Base-by-base conservation (phyloP, 2,888 invertebrate species). In the Microctonus brassicae region DNA sequence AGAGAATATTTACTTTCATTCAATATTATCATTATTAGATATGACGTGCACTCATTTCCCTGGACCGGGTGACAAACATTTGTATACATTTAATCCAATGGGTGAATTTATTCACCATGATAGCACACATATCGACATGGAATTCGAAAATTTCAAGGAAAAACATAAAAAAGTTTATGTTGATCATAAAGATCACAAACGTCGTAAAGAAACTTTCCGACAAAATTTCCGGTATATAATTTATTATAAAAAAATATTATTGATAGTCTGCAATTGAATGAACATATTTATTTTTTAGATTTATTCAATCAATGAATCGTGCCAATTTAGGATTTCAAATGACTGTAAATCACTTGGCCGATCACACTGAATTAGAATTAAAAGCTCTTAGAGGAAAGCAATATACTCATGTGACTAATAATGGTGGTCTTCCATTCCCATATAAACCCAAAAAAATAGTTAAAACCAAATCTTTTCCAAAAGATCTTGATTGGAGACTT, bases 61-160 rank as follows among this genome's bases (percentile, higher is more conserved):
- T 0, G 97, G 97, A 0, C 97, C 97, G 1, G 95, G 95, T 0
- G 89, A 90, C 6, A 90, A 90, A 17, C 94, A 95, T 84, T 89
- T 92, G 81, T 94, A 94, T 66, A 94, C 95, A 0, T 96, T 97
- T 88, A 98, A 98, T 88, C 98, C 98, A 0, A 97, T 98, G 94
- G 92, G 91, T 77, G 98, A 98, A 89, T 98, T 95, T 82, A 89
- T 98, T 13, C 92, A 94, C 0, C 90, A 90, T 36, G 89, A 90
- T 36, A 93, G 93, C 22, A 88, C 87, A 0, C 96, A 97, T 81
- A 90, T 97, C 0, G 91, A 94, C 26, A 88, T 90, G 55, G 94
- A 94, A 83, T 98, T 98, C 86, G 87, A 90, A 2, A 83, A 92
- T 63, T 98, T 97, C 85, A 92, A 93, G 82, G 89, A 84, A 0